Conservation (phyloP, 2,888 invertebrate genomes). For the Habroteleia sp. region DNA sequence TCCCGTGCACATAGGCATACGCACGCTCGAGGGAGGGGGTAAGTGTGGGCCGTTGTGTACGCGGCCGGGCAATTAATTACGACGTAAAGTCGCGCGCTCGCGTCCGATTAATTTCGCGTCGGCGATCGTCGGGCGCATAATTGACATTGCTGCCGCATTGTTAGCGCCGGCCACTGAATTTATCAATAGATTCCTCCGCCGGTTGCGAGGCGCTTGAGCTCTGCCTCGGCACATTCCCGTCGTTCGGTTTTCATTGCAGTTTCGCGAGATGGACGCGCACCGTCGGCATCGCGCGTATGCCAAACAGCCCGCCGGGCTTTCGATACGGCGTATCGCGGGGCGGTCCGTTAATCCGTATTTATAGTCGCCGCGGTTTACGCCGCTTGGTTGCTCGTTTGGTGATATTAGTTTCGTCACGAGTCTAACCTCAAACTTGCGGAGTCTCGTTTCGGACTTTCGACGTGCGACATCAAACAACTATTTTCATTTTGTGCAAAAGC, state of each 20-base stretch:
- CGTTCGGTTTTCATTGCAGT: conserved; percentile 66
- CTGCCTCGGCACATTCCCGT: conserved; percentile 60
- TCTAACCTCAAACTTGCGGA: conserved; percentile 4
- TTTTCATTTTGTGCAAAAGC: too few relatives aligned
- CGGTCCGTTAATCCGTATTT: conserved; percentile 43
- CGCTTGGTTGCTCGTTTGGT: conserved; percentile 12
- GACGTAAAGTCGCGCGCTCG: conserved; percentile 67
- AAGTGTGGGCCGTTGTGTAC: conserved; percentile 47
- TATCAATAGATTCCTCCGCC: conserved; percentile 74
- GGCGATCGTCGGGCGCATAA: conserved; percentile 73
- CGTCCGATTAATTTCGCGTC: conserved; percentile 69
- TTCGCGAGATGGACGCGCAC: conserved; percentile 64
- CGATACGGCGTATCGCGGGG: conserved; percentile 29
- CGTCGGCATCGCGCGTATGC: conserved; percentile 55
- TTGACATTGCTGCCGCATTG: conserved; percentile 79
- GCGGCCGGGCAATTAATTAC: conserved; percentile 70
- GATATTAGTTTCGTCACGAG: conserved; percentile 17
- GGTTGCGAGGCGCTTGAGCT: conserved; percentile 42
- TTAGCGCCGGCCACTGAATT: conserved; percentile 75
- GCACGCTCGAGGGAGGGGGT: conserved; percentile 22
- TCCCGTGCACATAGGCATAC: conserved; percentile 15
- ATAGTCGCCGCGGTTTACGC: conserved; percentile 40
- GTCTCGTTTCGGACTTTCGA: too few relatives aligned
- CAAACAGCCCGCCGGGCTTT: conserved; percentile 40
- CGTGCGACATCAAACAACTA: too few relatives aligned